Evolutionary conservation across 1,140 invertebrate genomes (phyloP).

Genomic region (Leptinotarsa defecta): DNA sequence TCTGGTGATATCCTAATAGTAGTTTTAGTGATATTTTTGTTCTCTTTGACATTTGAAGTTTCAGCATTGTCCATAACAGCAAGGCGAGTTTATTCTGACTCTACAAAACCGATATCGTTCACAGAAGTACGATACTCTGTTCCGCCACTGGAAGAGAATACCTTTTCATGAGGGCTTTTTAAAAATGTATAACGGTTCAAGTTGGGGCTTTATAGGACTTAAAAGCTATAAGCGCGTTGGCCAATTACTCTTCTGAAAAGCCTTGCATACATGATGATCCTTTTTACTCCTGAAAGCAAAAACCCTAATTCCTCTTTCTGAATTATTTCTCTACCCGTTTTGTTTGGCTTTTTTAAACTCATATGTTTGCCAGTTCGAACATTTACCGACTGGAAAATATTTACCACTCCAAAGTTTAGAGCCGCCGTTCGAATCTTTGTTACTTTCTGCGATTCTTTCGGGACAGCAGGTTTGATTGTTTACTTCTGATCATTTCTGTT

Average conservation of each 20-base stretch:
- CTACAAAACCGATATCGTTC: too few relatives aligned
- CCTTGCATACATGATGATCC: constrained; percentile 47
- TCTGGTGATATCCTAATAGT: too few relatives aligned
- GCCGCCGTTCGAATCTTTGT: too few relatives aligned
- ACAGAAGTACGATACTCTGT: not conserved
- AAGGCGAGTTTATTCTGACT: too few relatives aligned
- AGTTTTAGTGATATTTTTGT: too few relatives aligned
- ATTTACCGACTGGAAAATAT: not conserved
- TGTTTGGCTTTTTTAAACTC: not conserved
- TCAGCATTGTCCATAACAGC: too few relatives aligned
- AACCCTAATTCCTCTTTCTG: not conserved
- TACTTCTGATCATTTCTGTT: too few relatives aligned
- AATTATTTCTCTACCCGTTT: not conserved
- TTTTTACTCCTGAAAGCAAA: constrained; percentile 18
- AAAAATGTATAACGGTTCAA: constrained; percentile 56
- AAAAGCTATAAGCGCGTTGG: constrained; percentile 54
- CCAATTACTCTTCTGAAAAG: constrained; percentile 54
- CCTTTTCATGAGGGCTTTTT: constrained; percentile 41
- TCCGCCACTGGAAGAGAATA: constrained; percentile 1
- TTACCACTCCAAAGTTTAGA: too few relatives aligned
- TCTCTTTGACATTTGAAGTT: too few relatives aligned
- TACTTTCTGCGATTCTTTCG: too few relatives aligned
- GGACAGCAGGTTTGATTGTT: too few relatives aligned
- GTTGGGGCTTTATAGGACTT: constrained; percentile 49
- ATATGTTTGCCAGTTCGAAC: not conserved